Conservation (phyloP, 2,888 invertebrate species). For the Aspidiotus destructor region DNA sequence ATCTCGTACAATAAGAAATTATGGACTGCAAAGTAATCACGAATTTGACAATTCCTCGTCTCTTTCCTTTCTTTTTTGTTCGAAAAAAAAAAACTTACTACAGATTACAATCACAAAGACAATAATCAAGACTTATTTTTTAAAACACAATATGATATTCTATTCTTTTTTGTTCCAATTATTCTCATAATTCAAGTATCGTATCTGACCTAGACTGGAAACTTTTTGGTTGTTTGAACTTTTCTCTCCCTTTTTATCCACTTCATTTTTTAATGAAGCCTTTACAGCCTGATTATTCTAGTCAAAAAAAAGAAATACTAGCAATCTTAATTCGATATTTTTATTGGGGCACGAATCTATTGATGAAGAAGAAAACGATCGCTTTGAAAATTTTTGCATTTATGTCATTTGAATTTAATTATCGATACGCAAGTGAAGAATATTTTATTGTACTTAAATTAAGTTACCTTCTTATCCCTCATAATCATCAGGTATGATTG, state of each 20-base stretch:
- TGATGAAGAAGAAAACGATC: not conserved
- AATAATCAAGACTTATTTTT: conserved; percentile 4
- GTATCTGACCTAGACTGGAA: too few relatives aligned
- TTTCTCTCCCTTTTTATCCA: not conserved
- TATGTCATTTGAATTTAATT: not conserved
- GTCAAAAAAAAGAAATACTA: not conserved
- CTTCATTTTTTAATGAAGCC: not conserved
- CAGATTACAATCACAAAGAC: not conserved
- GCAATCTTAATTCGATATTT: not conserved
- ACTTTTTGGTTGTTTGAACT: too few relatives aligned
- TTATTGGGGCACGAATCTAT: not conserved
- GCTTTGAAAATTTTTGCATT: conserved; percentile 1
- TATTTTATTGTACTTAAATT: not conserved
- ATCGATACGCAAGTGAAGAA: not conserved
- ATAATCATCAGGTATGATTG: not conserved
- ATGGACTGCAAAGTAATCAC: too few relatives aligned
- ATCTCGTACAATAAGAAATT: too few relatives aligned
- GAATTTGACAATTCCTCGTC: too few relatives aligned
- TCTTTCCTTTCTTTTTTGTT: too few relatives aligned
- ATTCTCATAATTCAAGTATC: too few relatives aligned
- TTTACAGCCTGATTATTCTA: not conserved
- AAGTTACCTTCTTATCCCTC: not conserved
- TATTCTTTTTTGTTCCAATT: too few relatives aligned
- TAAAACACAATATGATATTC: not conserved
- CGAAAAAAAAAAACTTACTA: not conserved